Evolutionary conservation across 1,140 invertebrate species (phyloP), one percentile per base, ranked within the genome.

Genomic region (Drosophila nasuta): DNA sequence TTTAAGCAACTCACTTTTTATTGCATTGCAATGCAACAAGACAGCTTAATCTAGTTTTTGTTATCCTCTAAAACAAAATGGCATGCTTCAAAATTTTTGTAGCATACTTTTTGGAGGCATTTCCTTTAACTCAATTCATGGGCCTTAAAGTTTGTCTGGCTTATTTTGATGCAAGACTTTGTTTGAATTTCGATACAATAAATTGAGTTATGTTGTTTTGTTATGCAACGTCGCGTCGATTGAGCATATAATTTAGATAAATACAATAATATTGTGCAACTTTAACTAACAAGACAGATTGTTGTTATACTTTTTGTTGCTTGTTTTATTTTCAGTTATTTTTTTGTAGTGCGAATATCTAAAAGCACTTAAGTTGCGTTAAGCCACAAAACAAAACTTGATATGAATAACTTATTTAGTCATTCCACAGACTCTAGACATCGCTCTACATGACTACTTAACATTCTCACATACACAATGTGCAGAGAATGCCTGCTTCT

Each of bases 361-460:
- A 71, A 57, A 64, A 64, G 68, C 68, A 71, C 68, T 71, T 43
- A 52, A 69, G 71, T 59, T 74, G 57, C 71, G 66, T 74, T 74
- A 74, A 74, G 43, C 71, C 71, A 60, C 71, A 74, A 56, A 69
- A 69, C 71, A 74, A 68, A 60, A 74, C 71, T 74, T 74, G 65
- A 74, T 74, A 74, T 74, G 71, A 74, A 74, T 74, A 74, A 74
- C 71, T 74, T 74, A 74, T 74, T 74, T 69, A 74, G 71, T 69
- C 65, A 46, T 43, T 56, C 57, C 64, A 46, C 48, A 66, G 70
- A 67, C 45, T 48, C 63, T 17, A 67, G 65, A 62, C 65, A 74
- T 54, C 71, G 46, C 71, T 74, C 54, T 69, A 69, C 71, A 74
- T 69, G 71, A 74, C 71, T 74, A 74, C 71, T 74, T 74, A 74